A percentile compares a stretch with the other conserved stretches of the same genome.
Evolutionary conservation across 2,797 vertebrate genomes (phyloP).

Genomic region (Poliocrania exsul): DNA sequence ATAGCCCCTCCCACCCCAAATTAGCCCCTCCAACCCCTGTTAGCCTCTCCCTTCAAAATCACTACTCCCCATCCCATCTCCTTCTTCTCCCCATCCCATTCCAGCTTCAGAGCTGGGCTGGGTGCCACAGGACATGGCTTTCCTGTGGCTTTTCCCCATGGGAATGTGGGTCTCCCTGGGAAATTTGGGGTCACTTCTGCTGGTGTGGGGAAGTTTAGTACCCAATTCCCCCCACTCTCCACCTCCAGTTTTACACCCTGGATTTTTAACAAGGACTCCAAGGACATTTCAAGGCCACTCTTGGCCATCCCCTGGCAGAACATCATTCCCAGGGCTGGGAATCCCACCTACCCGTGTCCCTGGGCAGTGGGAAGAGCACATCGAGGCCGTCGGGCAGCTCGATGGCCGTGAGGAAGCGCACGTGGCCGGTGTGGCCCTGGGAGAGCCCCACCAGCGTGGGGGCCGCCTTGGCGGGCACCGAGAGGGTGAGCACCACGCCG

Average conservation of each 20-base stretch:
- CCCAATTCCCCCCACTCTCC: neutral
- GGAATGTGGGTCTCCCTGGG: neutral
- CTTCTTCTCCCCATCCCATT: neutral
- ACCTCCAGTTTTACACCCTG: neutral
- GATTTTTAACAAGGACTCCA: accelerated
- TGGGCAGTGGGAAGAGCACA: slow-evolving; percentile 81
- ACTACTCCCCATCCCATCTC: neutral
- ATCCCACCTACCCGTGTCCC: slow-evolving; percentile 76
- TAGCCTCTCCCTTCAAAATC: neutral
- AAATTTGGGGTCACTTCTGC: accelerated
- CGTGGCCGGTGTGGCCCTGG: slow-evolving; percentile 97
- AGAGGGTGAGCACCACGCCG: slow-evolving; percentile 91
- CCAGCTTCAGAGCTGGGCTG: neutral
- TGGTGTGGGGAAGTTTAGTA: neutral
- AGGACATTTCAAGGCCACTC: neutral
- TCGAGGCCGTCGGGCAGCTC: slow-evolving; percentile 92
- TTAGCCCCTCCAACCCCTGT: accelerated
- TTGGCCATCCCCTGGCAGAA: accelerated
- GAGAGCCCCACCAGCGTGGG: slow-evolving; percentile 88
- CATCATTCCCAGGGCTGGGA: neutral
- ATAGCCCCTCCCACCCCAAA: neutral
- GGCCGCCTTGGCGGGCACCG: slow-evolving; percentile 80
- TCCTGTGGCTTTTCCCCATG: accelerated
- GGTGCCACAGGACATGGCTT: neutral
- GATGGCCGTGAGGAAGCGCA: slow-evolving; percentile 94